phyloP scores from a whole-genome alignment of 2,797 vertebrate genomes.

The Apodemus agrarius region DNA sequence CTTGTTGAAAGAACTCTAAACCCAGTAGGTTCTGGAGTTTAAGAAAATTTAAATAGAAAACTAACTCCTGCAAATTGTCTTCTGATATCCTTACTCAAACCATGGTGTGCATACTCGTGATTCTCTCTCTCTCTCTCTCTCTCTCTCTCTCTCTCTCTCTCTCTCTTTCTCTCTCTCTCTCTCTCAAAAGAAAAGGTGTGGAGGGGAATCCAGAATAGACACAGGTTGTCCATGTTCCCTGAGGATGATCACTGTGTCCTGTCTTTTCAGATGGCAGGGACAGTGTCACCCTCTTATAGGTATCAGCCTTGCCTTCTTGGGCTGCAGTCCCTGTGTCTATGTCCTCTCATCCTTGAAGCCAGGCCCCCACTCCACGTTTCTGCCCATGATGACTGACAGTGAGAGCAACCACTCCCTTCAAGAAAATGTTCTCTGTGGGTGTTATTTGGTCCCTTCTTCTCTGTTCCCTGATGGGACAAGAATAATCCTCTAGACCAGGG shows the following conservation, averaged over 20 bases:
- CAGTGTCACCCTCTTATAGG: background rate
- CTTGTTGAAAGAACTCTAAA: background rate
- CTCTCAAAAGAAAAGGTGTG: background rate
- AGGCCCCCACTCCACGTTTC: background rate
- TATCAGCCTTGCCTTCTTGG: background rate
- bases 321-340: background rate
- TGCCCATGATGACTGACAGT: background rate
- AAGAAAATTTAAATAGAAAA: slow-evolving; percentile 13
- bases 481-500: background rate
- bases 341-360: background rate
- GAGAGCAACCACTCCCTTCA: background rate
- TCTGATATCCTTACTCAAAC: background rate
- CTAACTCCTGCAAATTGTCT: background rate
- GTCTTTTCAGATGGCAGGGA: background rate
- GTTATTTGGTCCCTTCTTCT: background rate
- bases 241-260: no score
- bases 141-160: no score
- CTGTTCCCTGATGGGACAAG: accelerated
- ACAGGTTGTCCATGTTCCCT: background rate
- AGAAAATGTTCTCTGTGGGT: background rate
- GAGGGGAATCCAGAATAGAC: background rate
- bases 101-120: no score
- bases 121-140: no score
- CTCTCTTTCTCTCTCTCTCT: no score
- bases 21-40: background rate